phyloP scores from a whole-genome alignment of 2,888 invertebrate species.

The Gryllus longicercus region DNA sequence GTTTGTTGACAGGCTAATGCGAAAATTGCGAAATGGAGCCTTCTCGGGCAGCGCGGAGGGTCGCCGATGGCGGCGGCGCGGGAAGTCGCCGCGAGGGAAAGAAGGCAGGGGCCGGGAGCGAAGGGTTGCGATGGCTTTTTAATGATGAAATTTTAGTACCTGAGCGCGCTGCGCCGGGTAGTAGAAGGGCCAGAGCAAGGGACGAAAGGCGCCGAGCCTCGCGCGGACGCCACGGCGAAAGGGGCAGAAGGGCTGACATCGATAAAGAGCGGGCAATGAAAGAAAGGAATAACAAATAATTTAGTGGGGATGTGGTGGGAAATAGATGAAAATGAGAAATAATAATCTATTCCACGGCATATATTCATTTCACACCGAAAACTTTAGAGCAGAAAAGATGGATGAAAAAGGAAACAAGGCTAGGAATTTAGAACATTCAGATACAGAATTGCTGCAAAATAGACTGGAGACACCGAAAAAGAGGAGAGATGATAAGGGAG shows the following conservation, averaged over 20 bases:
- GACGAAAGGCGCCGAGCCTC: neutral
- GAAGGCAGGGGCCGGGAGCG: neutral
- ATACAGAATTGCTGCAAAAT: too few relatives aligned
- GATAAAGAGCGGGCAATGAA: neutral
- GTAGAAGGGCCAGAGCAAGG: neutral
- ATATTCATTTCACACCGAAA: too few relatives aligned
- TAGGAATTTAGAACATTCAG: too few relatives aligned
- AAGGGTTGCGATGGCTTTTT: slow-evolving; percentile 17
- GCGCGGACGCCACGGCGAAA: too few relatives aligned
- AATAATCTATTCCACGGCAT: too few relatives aligned
- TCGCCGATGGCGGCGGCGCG: neutral
- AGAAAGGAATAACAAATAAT: neutral
- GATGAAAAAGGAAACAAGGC: too few relatives aligned
- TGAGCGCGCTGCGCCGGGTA: neutral
- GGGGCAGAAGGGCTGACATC: too few relatives aligned
- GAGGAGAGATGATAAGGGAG: too few relatives aligned
- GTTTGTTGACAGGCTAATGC: slow-evolving; percentile 17
- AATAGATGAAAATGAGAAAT: too few relatives aligned
- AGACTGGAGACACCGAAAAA: too few relatives aligned
- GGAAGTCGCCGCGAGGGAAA: slow-evolving; percentile 2
- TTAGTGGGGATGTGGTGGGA: too few relatives aligned
- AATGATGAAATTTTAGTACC: slow-evolving; percentile 17
- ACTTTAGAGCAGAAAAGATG: too few relatives aligned
- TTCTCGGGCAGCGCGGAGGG: neutral
- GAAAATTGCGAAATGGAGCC: neutral